Conservation (phyloP, 2,797 vertebrate genomes). For the Cichlasoma orientale region DNA sequence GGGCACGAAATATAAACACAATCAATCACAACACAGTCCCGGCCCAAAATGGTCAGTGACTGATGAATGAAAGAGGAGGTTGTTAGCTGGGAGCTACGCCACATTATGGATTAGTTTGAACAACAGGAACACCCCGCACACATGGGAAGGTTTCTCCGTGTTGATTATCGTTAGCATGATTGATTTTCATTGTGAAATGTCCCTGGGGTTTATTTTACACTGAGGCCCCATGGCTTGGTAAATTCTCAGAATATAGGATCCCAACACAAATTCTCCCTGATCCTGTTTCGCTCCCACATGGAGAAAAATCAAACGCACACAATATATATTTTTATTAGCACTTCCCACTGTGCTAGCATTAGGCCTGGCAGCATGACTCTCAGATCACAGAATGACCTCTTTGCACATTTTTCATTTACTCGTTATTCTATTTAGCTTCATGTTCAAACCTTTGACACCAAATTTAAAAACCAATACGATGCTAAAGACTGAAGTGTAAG, state of each 20-base stretch:
- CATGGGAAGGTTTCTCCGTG: constrained; percentile 16
- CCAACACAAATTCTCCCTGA: constrained; percentile 9
- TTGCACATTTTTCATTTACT: not conserved
- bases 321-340: not conserved
- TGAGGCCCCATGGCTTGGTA: not conserved
- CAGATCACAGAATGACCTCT: not conserved
- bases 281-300: not conserved
- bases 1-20: constrained; percentile 67
- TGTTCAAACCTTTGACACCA: not conserved
- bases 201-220: constrained; percentile 21
- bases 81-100: constrained; percentile 55
- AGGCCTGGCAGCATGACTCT: constrained; percentile 8
- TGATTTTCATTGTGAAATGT: constrained; percentile 30
- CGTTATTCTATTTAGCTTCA: not conserved
- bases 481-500: not conserved
- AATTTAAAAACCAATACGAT: not conserved
- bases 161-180: constrained; percentile 43
- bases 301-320: not conserved
- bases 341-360: not conserved
- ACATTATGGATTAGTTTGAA: constrained; percentile 64
- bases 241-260: constrained; percentile 2
- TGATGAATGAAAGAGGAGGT: constrained; percentile 60
- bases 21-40: constrained; percentile 67
- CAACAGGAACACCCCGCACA: constrained; percentile 3
- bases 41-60: constrained; percentile 58